These are phyloP conservation scores for Myiotriccus ornatus DNA, from an alignment of 2,797 vertebrate species.

Conservation along the genomic window DNA sequence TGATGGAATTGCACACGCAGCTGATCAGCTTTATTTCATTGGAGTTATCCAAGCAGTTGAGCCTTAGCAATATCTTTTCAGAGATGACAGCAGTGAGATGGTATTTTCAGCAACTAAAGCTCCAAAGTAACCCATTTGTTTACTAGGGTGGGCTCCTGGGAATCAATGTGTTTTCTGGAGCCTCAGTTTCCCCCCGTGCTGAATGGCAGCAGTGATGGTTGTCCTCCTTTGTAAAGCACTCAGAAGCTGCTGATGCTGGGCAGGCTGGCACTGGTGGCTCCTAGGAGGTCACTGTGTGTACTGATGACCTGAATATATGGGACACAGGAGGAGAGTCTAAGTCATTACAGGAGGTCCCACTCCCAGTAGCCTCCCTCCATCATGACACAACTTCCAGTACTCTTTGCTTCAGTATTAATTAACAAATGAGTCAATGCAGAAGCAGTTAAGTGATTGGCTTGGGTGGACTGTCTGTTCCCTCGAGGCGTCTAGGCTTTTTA, in stretches of 20 bases:
- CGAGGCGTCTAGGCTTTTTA: neutral
- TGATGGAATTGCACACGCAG: neutral
- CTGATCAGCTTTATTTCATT: neutral
- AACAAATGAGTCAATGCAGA: slow-evolving; percentile 49
- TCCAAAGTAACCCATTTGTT: neutral
- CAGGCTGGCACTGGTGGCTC: neutral
- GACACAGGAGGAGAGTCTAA: neutral
- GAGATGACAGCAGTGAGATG: neutral
- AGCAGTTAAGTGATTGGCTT: slow-evolving; percentile 31
- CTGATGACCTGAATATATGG: accelerated
- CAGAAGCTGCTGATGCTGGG: neutral
- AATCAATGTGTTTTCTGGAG: neutral
- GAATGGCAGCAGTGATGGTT: neutral
- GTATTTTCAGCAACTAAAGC: neutral
- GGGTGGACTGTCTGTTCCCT: neutral
- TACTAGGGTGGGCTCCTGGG: accelerated
- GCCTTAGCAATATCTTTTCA: neutral
- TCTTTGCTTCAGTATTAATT: slow-evolving; percentile 59
- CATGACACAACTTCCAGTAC: neutral
- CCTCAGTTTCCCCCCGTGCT: neutral
- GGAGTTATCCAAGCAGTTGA: neutral
- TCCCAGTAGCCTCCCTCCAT: neutral
- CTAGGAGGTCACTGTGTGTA: accelerated
- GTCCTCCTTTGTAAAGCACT: neutral
- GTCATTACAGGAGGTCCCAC: neutral